Conservation (phyloP, 2,888 invertebrate genomes). For the Tenthredo livida region DNA sequence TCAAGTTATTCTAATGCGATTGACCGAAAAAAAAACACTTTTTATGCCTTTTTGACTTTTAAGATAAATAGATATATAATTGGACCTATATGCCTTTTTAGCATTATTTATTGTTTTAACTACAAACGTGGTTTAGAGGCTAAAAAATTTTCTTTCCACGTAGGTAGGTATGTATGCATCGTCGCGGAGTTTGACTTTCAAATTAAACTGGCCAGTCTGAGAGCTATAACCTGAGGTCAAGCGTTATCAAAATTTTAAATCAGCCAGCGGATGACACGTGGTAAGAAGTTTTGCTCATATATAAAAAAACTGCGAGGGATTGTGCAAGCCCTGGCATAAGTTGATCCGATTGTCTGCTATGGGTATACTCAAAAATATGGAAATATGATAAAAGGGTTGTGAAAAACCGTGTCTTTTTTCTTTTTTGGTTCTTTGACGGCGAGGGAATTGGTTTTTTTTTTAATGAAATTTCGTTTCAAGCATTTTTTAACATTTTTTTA, state of each 20-base stretch:
- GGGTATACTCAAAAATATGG: neutral
- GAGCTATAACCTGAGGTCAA: slow-evolving; percentile 34
- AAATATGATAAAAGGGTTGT: neutral
- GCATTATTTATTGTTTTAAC: too few relatives aligned
- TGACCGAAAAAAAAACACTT: neutral
- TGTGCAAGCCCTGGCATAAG: neutral
- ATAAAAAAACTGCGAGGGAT: neutral
- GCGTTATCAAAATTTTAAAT: slow-evolving; percentile 44
- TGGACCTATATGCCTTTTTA: too few relatives aligned
- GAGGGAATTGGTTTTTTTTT: neutral
- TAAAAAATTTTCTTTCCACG: neutral
- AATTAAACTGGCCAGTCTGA: slow-evolving; percentile 10
- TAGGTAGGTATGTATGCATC: neutral
- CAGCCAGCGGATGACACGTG: slow-evolving; percentile 36
- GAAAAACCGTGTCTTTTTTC: neutral
- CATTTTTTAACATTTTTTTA: neutral
- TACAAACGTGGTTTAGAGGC: neutral
- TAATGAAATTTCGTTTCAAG: neutral
- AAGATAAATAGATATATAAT: too few relatives aligned
- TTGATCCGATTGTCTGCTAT: neutral
- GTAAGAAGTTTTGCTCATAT: neutral
- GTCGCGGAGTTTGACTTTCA: slow-evolving; percentile 34
- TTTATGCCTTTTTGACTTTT: too few relatives aligned
- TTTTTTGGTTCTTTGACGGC: neutral
- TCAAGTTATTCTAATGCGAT: too few relatives aligned